Base-by-base conservation (phyloP, 2,888 invertebrate genomes). In the Gasteruption jaculator region DNA sequence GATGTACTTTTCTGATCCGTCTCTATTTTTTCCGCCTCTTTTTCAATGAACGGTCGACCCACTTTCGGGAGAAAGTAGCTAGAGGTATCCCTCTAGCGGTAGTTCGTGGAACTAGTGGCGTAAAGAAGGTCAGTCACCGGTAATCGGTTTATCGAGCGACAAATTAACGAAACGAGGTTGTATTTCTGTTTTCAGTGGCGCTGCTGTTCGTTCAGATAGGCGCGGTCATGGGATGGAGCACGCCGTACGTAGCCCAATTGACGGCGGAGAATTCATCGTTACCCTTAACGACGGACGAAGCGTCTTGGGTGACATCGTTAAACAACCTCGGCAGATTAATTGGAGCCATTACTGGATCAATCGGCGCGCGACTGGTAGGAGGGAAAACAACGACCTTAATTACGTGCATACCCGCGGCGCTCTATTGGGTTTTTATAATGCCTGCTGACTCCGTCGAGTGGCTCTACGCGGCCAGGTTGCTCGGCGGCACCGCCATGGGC, bases 301-400 rank as follows among this genome's bases (percentile, higher is more conserved):
- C 54, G 8, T 61, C 62, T 1, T 62, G 61, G 61, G 54, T 62
- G 4, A 60, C 57, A 1, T 49, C 59, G 1, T 33, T 61, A 8
- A 16, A 59, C 5, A 56, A 51, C 26, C n/a, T 58, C 4, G 58
- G 61, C 7, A 43, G 60, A 12, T 39, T 58, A 8, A 11, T 53
- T 1, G 60, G 60, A 5, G 56, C 60, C 0, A 24, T 56, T 3
- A 12, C 46, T 0, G 61, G 61, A 0, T 51, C 57, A 11, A 12
- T 56, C 0, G 35, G 46, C 6, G 54, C 53, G 20, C 41, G 38
- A 19, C 33, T 41, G 10, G 19, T 54, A 3, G 58, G 60, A 24
- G 56, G 53, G 40, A 61, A 56, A 36, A 57, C 44, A 22, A 48
- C 54, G 4, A 34, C 49, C 6, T 32, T 56, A 3, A 19, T 56